Conservation (phyloP, 2,888 invertebrate genomes). For the Lochmaea capreae region DNA sequence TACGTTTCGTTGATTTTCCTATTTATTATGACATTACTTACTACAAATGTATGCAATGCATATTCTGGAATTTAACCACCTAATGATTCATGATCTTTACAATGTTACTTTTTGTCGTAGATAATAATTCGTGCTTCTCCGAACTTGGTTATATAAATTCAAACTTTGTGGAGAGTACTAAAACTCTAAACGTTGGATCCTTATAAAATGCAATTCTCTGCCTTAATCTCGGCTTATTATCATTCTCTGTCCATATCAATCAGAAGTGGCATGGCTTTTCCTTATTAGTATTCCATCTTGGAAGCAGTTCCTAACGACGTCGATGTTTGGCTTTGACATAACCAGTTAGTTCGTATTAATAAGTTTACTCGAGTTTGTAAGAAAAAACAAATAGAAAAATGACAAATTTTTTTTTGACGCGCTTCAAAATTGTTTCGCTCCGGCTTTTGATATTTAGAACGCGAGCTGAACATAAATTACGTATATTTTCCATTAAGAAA, state of each 20-base stretch:
- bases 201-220: constrained; percentile 39
- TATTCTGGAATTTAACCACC: not conserved
- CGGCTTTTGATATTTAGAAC: constrained; percentile 50
- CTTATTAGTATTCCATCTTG: constrained; percentile 66
- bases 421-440: constrained; percentile 62
- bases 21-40: not conserved
- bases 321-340: constrained; percentile 68
- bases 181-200: constrained; percentile 7
- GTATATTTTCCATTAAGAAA: not conserved
- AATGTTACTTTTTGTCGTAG: constrained; percentile 12
- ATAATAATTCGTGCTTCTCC: not conserved
- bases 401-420: constrained; percentile 63
- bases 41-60: not conserved
- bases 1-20: no score
- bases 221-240: constrained; percentile 63
- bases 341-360: constrained; percentile 68
- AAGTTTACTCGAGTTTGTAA: constrained; percentile 65
- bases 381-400: constrained; percentile 66
- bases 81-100: not conserved
- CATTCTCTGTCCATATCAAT: constrained; percentile 64
- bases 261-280: constrained; percentile 60
- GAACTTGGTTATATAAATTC: not conserved
- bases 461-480: constrained; percentile 12
- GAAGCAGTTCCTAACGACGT: constrained; percentile 64
- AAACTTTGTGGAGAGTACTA: not conserved